phyloP scores from a whole-genome alignment of 2,113 vertebrate genomes.

The Malurus melanocephalus region DNA sequence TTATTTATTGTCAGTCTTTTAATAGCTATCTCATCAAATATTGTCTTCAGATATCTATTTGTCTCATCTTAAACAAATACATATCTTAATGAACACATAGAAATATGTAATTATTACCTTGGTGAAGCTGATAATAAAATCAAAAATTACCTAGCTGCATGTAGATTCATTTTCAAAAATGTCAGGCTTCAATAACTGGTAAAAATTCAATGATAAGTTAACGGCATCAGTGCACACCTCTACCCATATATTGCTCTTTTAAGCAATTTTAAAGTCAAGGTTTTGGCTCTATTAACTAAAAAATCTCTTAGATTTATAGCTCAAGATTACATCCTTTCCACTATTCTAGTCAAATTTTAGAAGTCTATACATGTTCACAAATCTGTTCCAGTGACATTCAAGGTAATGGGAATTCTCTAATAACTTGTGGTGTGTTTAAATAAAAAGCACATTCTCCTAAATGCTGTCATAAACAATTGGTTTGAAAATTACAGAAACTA shows the following conservation, averaged over 20 bases:
- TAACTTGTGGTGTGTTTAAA: neutral
- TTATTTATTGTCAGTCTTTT: neutral
- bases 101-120: neutral
- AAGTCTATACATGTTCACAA: neutral
- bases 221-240: neutral
- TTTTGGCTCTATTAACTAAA: neutral
- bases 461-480: neutral
- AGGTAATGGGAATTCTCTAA: neutral
- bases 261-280: neutral
- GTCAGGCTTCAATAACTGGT: neutral
- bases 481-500: neutral
- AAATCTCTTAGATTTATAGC: neutral
- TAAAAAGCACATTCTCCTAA: neutral
- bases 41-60: neutral
- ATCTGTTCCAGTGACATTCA: neutral
- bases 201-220: neutral
- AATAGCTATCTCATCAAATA: neutral
- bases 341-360: neutral
- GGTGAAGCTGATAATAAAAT: neutral
- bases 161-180: neutral
- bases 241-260: neutral
- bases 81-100: neutral
- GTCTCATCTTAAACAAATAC: neutral
- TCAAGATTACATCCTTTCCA: neutral
- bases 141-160: neutral